phyloP scores from a whole-genome alignment of 2,113 vertebrate genomes.

The Lampris megalopsis region DNA sequence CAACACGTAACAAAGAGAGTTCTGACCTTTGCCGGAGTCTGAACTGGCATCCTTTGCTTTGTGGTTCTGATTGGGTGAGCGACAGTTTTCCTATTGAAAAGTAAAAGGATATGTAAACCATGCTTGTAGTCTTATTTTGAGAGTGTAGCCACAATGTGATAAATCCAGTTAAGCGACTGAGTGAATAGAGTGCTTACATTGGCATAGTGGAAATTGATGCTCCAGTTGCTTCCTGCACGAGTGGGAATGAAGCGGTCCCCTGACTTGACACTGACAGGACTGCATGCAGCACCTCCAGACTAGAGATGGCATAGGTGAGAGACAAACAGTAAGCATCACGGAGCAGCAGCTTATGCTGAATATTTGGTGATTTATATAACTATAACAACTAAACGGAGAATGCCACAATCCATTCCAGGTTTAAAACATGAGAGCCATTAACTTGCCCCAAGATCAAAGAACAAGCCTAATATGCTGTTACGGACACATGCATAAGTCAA shows the following conservation, averaged over 20 bases:
- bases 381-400: too few species aligned
- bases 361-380: too few species aligned
- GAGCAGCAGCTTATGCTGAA: too few species aligned
- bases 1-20: neutral
- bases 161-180: neutral
- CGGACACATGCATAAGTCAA: too few species aligned
- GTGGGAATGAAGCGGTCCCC: conserved; percentile 86
- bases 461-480: too few species aligned
- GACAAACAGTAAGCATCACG: neutral
- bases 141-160: neutral
- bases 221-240: conserved; percentile 87
- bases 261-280: conserved; percentile 80
- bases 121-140: neutral
- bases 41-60: conserved; percentile 82
- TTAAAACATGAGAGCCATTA: too few species aligned
- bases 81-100: conserved; percentile 83
- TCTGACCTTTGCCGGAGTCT: conserved; percentile 84
- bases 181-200: conserved; percentile 70
- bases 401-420: too few species aligned
- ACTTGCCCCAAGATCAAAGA: too few species aligned
- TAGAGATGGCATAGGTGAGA: conserved; percentile 28
- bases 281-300: conserved; percentile 77
- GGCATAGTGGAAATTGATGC: conserved; percentile 86
- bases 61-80: conserved; percentile 83
- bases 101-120: neutral